Percentiles rank a stretch among this genome's conserved stretches.
Evolutionary conservation across 2,888 invertebrate genomes (phyloP).

Genomic region (Physocephala rufipes): DNA sequence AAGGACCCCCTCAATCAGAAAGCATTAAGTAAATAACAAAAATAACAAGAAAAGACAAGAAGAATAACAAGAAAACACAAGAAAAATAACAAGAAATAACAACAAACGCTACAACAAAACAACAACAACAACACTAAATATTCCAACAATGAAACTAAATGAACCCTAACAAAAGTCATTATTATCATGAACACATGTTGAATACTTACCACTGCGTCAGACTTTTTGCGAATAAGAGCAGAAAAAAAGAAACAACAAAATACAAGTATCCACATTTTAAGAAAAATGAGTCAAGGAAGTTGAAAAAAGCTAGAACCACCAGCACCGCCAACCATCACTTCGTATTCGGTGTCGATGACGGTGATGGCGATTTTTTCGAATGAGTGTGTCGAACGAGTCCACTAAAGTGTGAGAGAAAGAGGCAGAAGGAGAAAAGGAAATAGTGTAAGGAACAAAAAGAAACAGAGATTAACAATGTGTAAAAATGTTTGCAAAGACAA

Average conservation of each 20-base stretch:
- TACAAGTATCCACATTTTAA: constrained; percentile 2
- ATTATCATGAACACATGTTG: constrained; percentile 8
- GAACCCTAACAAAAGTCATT: constrained; percentile 16
- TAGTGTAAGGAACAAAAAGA: too few relatives aligned
- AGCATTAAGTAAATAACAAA: constrained; percentile 17
- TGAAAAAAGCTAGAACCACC: constrained; percentile 7
- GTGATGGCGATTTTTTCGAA: too few relatives aligned
- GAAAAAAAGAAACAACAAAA: neutral
- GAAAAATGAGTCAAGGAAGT: constrained; percentile 30
- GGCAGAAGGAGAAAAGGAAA: too few relatives aligned
- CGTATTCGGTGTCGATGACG: too few relatives aligned
- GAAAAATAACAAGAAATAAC: too few relatives aligned
- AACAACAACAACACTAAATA: neutral
- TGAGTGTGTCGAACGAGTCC: too few relatives aligned
- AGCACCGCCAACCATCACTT: too few relatives aligned
- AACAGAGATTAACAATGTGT: too few relatives aligned
- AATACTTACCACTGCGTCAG: constrained; percentile 19
- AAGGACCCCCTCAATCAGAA: neutral
- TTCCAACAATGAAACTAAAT: neutral
- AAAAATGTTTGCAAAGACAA: too few relatives aligned
- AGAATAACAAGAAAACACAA: too few relatives aligned
- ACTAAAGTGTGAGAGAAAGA: too few relatives aligned
- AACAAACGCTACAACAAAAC: constrained; percentile 10
- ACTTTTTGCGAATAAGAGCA: neutral
- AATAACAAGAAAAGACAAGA: too few relatives aligned